Evolutionary conservation across 2,888 invertebrate species (phyloP), one percentile per base, ranked within the genome.

Genomic region (Opisthograptis luteolata): DNA sequence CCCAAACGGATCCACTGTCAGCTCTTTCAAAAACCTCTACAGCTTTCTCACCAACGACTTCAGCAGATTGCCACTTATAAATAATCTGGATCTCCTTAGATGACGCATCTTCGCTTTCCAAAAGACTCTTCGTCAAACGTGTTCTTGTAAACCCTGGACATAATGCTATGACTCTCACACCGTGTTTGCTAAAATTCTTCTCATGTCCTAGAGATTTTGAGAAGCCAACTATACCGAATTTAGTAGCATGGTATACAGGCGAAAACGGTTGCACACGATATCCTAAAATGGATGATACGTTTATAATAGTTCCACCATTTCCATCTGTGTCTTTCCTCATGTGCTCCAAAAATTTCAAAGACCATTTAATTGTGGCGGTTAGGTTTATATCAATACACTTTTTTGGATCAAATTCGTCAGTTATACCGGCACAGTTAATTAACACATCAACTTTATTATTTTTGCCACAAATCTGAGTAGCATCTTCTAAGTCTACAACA

Each of bases 241-340:
- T 93, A 0, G 93, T 92, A 0, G 92, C 92, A 14, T 91, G 90
- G 67, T 93, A 93, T n/a, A 92, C 76, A 0, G 93, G 93, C 9
- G 88, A 67, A 17, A 83, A 90, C 15, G 87, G 87, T 25, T 89
- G 79, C 2, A 91, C 76, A 60, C 84, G 80, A 31, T 90, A 83
- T 0, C 93, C 94, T 49, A 92, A 88, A 13, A 92, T 91, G 0
- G 94, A 94, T 0, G 93, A 88, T 13, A 94, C 81, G 68, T 34
- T 34, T 19, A 34, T 95, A 34, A 95, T 91, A 0, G 91, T 89
- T 0, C 94, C 94, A 6, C 94, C 94, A 24, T 31, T 31, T 80
- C 92, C 92, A 0, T 91, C 87, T 42, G 84, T 88, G 52, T 92
- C 87, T 31, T 77, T 88, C n/a, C 92, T 84, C 92, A 93, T 92